Evolutionary conservation across 2,113 vertebrate species (phyloP).

Genomic region (Caranx melampygus): DNA sequence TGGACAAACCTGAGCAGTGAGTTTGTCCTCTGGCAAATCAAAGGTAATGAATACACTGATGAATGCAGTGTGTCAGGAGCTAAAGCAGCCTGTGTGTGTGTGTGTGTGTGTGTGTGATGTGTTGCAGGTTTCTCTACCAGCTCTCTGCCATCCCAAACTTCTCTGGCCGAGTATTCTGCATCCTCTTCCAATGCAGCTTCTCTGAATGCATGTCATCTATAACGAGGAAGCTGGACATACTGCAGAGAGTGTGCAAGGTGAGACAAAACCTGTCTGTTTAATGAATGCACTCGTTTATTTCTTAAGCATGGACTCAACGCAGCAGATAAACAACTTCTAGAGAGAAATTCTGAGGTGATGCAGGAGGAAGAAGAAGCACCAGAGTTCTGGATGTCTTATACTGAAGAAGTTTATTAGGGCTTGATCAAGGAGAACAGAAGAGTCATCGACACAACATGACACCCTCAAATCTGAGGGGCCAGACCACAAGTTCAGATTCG

Average conservation of each 20-base stretch:
- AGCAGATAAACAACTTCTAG: background rate
- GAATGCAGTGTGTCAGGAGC: background rate
- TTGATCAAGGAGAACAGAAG: too few relatives aligned
- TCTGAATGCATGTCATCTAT: constrained; percentile 91
- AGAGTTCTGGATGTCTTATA: too few relatives aligned
- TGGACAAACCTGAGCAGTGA: constrained; percentile 99
- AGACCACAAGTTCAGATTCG: too few relatives aligned
- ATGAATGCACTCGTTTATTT: background rate
- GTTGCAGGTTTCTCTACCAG: constrained; percentile 92
- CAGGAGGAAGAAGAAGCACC: too few relatives aligned
- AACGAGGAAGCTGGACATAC: constrained; percentile 89
- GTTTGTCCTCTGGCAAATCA: constrained; percentile 44
- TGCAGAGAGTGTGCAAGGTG: constrained; percentile 94
- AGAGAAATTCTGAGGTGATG: too few relatives aligned
- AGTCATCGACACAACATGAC: too few relatives aligned
- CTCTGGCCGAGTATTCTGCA: constrained; percentile 94
- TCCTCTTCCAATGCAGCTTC: constrained; percentile 95
- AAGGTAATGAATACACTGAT: background rate
- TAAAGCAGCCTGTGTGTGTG: background rate
- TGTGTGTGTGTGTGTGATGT: constrained; percentile 7
- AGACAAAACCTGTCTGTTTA: constrained; percentile 24
- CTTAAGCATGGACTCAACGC: background rate
- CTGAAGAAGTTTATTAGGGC: too few relatives aligned
- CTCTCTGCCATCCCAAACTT: constrained; percentile 96
- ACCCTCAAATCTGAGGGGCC: too few relatives aligned